Percentiles rank a stretch among this genome's conserved stretches.
phyloP scores from a whole-genome alignment of 2,113 vertebrate genomes.

The Gallinago undulata region DNA sequence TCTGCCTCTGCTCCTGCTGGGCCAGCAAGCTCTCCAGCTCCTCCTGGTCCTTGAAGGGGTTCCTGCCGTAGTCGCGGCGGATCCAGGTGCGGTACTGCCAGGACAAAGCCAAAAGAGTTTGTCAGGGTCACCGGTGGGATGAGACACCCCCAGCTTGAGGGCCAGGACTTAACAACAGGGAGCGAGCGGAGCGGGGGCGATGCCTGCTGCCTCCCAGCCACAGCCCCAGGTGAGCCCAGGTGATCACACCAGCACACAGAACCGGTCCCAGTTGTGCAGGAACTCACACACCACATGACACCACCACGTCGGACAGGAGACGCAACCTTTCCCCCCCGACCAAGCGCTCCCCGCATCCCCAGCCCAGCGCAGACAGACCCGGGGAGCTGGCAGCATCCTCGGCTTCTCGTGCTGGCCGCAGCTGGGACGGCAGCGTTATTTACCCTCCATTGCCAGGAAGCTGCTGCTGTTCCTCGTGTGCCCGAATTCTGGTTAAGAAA shows the following conservation, averaged over 20 bases:
- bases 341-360: neutral
- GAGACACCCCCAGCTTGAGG: neutral
- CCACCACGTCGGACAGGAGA: rapidly evolving
- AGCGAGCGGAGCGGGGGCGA: rapidly evolving
- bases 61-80: conserved; percentile 70
- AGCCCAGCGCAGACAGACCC: neutral
- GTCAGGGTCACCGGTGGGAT: neutral
- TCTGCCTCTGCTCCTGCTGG: conserved; percentile 70
- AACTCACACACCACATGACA: rapidly evolving
- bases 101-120: neutral
- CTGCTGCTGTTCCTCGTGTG: neutral
- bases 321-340: rapidly evolving
- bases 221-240: rapidly evolving
- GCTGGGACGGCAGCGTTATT: neutral
- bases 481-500: neutral
- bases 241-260: neutral
- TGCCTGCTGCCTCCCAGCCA: rapidly evolving
- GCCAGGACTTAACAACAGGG: neutral
- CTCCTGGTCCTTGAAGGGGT: conserved; percentile 81
- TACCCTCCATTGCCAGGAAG: neutral
- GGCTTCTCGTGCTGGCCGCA: rapidly evolving
- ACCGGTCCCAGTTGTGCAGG: rapidly evolving
- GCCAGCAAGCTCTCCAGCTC: conserved; percentile 77
- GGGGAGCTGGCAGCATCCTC: neutral
- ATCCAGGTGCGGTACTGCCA: conserved; percentile 84